A percentile compares a stretch with the other conserved stretches of the same genome.
These are phyloP conservation scores for Pempheris klunzingeri DNA, from an alignment of 2,797 vertebrate genomes.

Conservation along the genomic window DNA sequence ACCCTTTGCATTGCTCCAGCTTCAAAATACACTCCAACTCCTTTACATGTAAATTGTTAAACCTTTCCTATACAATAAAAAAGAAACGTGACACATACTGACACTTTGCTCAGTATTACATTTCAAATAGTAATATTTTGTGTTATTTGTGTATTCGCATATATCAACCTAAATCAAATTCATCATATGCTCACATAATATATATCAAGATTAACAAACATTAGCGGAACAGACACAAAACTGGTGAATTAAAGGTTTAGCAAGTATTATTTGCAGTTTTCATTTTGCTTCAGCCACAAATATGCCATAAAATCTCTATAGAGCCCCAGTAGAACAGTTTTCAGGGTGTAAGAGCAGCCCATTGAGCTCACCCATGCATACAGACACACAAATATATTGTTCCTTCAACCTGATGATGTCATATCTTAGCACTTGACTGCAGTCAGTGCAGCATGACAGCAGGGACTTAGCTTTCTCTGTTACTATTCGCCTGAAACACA, in stretches of 20 bases:
- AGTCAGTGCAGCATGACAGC: slow-evolving; percentile 33
- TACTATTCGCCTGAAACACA: background rate
- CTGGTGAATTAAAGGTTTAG: background rate
- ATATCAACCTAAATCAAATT: background rate
- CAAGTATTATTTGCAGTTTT: background rate
- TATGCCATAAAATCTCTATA: background rate
- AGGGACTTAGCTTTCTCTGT: slow-evolving; percentile 37
- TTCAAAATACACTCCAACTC: background rate
- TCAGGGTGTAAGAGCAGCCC: background rate
- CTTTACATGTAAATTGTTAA: too few species aligned
- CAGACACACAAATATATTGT: slow-evolving; percentile 10
- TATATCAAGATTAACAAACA: background rate
- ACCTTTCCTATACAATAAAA: background rate
- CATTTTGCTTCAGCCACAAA: background rate
- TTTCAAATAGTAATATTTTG: too few species aligned
- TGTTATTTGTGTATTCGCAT: slow-evolving; percentile 1
- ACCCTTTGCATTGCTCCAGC: background rate
- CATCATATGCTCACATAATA: background rate
- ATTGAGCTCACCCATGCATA: background rate
- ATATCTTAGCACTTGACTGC: slow-evolving; percentile 47
- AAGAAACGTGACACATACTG: too few species aligned
- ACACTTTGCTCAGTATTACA: too few species aligned
- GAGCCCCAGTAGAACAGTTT: background rate
- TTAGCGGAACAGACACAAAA: background rate
- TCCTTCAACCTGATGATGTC: slow-evolving; percentile 57